Base-by-base conservation (phyloP, 2,888 invertebrate species). In the Phyllotreta cruciferae region DNA sequence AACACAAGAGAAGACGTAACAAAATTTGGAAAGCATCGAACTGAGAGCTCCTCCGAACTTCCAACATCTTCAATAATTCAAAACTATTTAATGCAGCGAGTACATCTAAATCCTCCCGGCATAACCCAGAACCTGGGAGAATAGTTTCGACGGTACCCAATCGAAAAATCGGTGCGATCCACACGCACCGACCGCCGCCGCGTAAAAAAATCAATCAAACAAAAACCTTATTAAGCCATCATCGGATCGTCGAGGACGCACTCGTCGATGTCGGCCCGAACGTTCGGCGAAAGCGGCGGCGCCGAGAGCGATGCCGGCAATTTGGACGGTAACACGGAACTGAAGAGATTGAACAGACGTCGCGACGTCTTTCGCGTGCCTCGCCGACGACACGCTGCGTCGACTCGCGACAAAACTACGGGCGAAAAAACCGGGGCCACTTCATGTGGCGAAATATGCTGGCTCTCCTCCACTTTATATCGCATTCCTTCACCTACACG, bases 221-320 rank as follows among this genome's bases (percentile, higher is more conserved):
- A 42, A 63, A 61, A 64, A 65, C 56, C 60, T 56, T 62, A 66
- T 63, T 61, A 68, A 68, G 66, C 67, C 67, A 68, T 61, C 41
- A 13, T 44, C 53, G 45, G 9, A 10, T 38, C 11, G 6, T 47
- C 10, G 8, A 47, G 34, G 14, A 41, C 38, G 9, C 55, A 55
- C 54, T 44, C 47, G 42, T 44, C 24, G 24, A 24, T 24, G 24
- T 52, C 13, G 7, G 14, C 14, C 38, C n/a, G n/a, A n/a, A n/a
- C n/a, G n/a, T n/a, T n/a, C n/a, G 13, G 37, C 44, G 34, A 24
- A 36, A 38, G 41, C 10, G 38, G 34, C 24, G 13, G 11, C 11
- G 35, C n/a, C 34, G 44, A 9, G 11, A 7, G 14, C 44, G 44
- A 44, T 14, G 47, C n/a, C 14, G 24, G 10, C 14, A 34, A 14